These are phyloP conservation scores for Periplaneta americana DNA, from an alignment of 1,140 invertebrate species.

Conservation along the genomic window DNA sequence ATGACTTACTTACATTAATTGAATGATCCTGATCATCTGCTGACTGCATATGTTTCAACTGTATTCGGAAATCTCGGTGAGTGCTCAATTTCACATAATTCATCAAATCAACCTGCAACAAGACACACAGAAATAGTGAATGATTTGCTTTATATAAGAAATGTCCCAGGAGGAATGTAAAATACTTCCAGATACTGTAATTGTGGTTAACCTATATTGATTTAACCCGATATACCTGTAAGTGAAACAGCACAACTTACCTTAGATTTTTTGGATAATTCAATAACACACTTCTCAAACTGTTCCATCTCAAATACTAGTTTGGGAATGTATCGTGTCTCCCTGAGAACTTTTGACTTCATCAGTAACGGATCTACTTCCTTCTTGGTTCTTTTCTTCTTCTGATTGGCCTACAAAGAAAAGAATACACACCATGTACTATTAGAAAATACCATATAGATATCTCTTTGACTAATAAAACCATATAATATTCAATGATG, in stretches of 20 bases:
- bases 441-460: no score
- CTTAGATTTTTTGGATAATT: conserved; percentile 49
- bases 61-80: conserved; percentile 49
- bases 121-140: neutral
- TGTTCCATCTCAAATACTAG: conserved; percentile 52
- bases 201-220: no score
- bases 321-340: conserved; percentile 50
- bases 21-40: neutral
- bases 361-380: conserved; percentile 36
- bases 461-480: no score
- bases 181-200: no score
- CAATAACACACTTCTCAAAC: conserved; percentile 49
- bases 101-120: conserved; percentile 37
- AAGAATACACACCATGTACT: no score
- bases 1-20: neutral
- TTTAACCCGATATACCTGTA: no score
- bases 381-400: conserved; percentile 27
- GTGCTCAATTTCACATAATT: conserved; percentile 47
- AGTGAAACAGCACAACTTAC: no score
- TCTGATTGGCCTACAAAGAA: conserved; percentile 28
- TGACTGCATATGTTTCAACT: conserved; percentile 8
- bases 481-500: no score
- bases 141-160: no score
- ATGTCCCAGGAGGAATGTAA: no score
- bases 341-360: conserved; percentile 50